Conservation (phyloP, 2,797 vertebrate species). For the Momotus momota region DNA sequence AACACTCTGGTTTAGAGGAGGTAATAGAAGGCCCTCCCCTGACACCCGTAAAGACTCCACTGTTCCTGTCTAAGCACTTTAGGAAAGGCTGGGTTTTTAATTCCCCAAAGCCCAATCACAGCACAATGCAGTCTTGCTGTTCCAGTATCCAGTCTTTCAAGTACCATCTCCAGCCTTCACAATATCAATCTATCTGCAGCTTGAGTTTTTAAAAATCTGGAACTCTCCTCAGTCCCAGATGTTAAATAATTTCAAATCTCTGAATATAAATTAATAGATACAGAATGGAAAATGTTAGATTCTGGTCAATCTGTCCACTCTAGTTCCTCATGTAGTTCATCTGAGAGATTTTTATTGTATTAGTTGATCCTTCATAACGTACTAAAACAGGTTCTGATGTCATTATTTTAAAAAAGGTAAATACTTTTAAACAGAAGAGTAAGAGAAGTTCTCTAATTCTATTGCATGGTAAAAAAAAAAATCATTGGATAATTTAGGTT, state of each 20-base stretch:
- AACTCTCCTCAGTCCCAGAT: background rate
- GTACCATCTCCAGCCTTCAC: background rate
- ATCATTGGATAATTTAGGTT: background rate
- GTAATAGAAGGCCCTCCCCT: slow-evolving; percentile 30
- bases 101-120: slow-evolving; percentile 43
- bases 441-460: background rate
- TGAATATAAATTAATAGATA: background rate
- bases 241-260: background rate
- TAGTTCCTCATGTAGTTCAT: background rate
- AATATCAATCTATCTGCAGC: background rate
- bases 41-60: background rate
- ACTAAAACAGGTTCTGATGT: background rate
- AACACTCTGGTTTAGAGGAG: slow-evolving; percentile 49
- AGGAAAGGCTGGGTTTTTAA: background rate
- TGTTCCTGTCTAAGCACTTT: slow-evolving; percentile 36
- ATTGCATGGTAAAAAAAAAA: background rate
- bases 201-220: background rate
- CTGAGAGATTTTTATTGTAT: background rate
- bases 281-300: background rate
- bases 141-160: background rate
- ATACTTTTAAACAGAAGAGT: background rate
- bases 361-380: background rate
- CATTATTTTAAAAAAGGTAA: background rate
- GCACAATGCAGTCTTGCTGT: background rate
- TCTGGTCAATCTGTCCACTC: background rate